Evolutionary conservation across 1,140 invertebrate genomes (phyloP).

Genomic region (Drosophila navojoa): DNA sequence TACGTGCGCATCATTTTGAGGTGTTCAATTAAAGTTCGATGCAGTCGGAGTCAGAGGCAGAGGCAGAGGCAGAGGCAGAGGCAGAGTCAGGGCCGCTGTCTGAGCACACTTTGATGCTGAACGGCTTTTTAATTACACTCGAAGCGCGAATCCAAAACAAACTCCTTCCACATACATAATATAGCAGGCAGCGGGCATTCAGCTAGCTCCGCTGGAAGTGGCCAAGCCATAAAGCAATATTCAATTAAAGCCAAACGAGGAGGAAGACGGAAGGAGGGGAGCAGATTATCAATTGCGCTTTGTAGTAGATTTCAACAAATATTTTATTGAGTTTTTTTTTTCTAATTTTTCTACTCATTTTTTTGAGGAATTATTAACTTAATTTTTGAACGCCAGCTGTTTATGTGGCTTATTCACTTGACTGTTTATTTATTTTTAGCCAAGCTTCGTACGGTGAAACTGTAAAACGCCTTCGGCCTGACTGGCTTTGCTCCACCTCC

Average conservation of each 20-base stretch:
- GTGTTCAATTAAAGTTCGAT: constrained; percentile 73
- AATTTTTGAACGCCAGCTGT: constrained; percentile 29
- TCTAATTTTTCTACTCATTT: background rate
- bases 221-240: constrained; percentile 9
- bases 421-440: constrained; percentile 73
- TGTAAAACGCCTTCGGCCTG: constrained; percentile 76
- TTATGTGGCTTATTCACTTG: constrained; percentile 71
- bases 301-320: constrained; percentile 17
- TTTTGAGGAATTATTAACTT: constrained; percentile 24
- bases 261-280: background rate
- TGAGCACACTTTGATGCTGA: constrained; percentile 48
- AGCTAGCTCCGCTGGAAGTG: background rate
- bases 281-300: constrained; percentile 9
- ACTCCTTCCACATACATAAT: background rate
- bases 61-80: background rate
- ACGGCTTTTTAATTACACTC: constrained; percentile 63
- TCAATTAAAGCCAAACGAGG: constrained; percentile 20
- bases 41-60: constrained; percentile 14
- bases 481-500: constrained; percentile 5
- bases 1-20: constrained; percentile 81
- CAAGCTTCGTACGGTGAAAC: constrained; percentile 62
- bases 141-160: background rate
- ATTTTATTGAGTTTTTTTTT: background rate
- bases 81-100: background rate
- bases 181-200: background rate